Conservation (phyloP, 1,140 invertebrate species). For the Protaetia brevitarsis region DNA sequence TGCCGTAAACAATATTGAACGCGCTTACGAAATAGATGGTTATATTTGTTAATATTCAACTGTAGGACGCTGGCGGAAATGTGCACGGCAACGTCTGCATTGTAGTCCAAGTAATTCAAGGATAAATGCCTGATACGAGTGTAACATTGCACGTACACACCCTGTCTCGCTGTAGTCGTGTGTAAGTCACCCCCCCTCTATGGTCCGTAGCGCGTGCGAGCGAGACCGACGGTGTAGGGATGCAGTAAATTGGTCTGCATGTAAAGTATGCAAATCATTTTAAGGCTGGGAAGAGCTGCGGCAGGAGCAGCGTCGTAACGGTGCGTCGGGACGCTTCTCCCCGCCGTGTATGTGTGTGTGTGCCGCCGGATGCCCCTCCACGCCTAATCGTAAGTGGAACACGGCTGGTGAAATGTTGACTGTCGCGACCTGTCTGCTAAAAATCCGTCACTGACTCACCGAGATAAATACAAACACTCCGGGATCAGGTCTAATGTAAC, state of each 20-base stretch:
- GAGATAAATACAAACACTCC: conserved; percentile 36
- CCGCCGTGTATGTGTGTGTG: not conserved
- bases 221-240: not conserved
- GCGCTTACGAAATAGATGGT: not conserved
- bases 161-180: not conserved
- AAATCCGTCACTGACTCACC: conserved; percentile 30
- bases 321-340: not conserved
- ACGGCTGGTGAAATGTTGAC: conserved; percentile 19
- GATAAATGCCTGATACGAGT: not conserved
- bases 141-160: not conserved
- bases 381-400: conserved; percentile 19
- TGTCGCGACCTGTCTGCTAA: conserved; percentile 20
- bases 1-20: no score
- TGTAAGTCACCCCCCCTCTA: no score
- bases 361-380: not conserved
- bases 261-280: conserved; percentile 21
- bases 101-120: conserved; percentile 4
- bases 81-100: not conserved
- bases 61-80: not conserved
- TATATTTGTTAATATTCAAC: not conserved
- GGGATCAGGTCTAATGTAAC: conserved; percentile 37
- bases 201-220: no score
- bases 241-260: conserved; percentile 13
- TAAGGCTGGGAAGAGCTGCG: not conserved
- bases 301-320: not conserved